These are phyloP conservation scores for Megalurothrips usitatus DNA, from an alignment of 2,888 invertebrate genomes.

Conservation along the genomic window DNA sequence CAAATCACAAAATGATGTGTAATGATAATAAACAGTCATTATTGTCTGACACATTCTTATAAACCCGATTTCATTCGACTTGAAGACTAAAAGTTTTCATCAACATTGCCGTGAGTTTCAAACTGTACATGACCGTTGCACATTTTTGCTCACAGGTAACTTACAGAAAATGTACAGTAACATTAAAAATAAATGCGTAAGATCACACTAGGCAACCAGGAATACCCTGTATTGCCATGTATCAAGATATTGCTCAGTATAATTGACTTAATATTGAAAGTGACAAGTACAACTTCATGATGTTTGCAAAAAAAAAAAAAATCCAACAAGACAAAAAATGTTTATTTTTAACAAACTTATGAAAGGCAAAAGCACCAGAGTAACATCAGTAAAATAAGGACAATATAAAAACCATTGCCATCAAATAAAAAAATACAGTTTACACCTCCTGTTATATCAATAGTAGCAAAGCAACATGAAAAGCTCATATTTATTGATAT, in stretches of 20 bases:
- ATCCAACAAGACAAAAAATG: neutral
- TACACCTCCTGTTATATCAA: neutral
- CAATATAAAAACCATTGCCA: neutral
- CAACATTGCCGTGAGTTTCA: neutral
- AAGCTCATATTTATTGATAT: neutral
- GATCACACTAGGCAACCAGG: neutral
- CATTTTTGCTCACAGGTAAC: no score
- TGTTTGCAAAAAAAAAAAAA: no score
- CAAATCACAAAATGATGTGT: no score
- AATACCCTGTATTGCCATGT: neutral
- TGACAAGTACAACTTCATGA: neutral
- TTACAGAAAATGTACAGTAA: neutral
- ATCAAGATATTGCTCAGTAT: neutral
- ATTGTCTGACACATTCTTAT: constrained; percentile 19
- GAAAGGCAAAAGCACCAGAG: neutral
- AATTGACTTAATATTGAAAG: neutral
- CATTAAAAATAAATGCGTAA: neutral
- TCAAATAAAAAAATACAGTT: neutral
- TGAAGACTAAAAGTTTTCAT: no score
- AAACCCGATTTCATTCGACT: neutral
- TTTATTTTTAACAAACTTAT: neutral
- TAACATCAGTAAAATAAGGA: neutral
- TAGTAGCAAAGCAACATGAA: no score
- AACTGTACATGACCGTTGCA: no score
- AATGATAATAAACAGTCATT: neutral